Evolutionary conservation across 2,113 vertebrate genomes (phyloP), one percentile per base, ranked within the genome.

Genomic region (Melanerpes formicivorus): DNA sequence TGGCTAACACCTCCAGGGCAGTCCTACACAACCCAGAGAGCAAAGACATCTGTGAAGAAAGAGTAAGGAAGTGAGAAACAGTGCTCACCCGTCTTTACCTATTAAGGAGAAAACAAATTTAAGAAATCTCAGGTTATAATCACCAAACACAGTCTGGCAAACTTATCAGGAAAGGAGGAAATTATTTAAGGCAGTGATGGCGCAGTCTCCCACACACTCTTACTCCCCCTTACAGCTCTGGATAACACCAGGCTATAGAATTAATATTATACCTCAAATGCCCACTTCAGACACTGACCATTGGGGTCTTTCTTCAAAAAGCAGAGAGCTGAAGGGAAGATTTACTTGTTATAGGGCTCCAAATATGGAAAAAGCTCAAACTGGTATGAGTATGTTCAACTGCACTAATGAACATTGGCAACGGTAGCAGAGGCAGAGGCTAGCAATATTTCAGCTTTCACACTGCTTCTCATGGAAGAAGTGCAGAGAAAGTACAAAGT

Each of bases 141-240:
- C 90, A 87, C 44, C 60, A 84, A 40, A 80, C 73, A 93, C 21
- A 34, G 76, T 54, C 90, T 95, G 92, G 88, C 87, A 97, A 91
- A 93, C 65, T 88, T 89, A 66, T 63, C 66, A 90, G 94, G 92
- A 95, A 95, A 97, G 88, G 62, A 96, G 62, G 64, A 94, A 87
- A 93, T 91, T 63, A 72, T 86, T 88, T 81, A 88, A 96, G 64
- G 79, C 73, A 72, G 73, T 14, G 73, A 40, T 29, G 69, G 59
- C 65, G 69, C 30, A 66, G 34, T 79, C 55, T 92, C 85, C 80
- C 75, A 80, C 80, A 55, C 14, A 70, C 27, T 54, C 9, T 32
- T 34, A 34, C 30, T 50, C 54, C 58, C 63, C 29, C 90, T 84
- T 74, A 64, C 15, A 90, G 89, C 44, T 94, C 79, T 30, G 26